phyloP scores from a whole-genome alignment of 2,113 vertebrate genomes.

The Rhea americana region DNA sequence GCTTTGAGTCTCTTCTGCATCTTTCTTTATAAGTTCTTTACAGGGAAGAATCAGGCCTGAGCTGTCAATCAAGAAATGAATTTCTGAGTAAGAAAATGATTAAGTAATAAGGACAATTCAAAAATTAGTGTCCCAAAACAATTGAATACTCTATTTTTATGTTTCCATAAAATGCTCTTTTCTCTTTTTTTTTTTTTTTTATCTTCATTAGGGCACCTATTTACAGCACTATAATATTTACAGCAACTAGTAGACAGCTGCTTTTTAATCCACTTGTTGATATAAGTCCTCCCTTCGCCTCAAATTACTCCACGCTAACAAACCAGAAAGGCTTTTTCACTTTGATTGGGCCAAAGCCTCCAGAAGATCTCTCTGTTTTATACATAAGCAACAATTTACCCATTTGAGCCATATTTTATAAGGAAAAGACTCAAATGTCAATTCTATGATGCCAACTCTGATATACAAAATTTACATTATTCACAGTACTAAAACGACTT shows the following conservation, averaged over 20 bases:
- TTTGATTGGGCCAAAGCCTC: not conserved
- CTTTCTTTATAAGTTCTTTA: not conserved
- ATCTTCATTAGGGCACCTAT: not conserved
- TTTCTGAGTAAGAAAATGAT: not conserved
- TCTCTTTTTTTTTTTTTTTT: not conserved
- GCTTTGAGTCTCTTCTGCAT: not conserved
- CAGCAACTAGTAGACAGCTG: not conserved
- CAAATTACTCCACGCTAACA: not conserved
- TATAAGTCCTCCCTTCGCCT: not conserved
- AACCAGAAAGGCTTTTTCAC: not conserved
- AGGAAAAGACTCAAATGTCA: not conserved
- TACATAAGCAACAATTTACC: not conserved
- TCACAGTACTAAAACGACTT: conserved; percentile 24
- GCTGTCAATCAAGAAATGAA: not conserved
- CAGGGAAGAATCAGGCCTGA: not conserved
- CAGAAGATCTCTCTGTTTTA: not conserved
- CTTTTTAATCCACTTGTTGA: not conserved
- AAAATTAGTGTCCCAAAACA: not conserved
- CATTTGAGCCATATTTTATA: not conserved
- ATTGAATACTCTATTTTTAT: conserved; percentile 1
- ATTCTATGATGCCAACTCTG: not conserved
- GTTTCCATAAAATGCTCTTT: conserved; percentile 4
- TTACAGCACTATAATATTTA: conserved; percentile 22
- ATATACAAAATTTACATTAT: conserved; percentile 5
- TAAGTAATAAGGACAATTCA: not conserved